Evolutionary conservation across 2,113 vertebrate species (phyloP).

Genomic region (Oreochromis aureus): DNA sequence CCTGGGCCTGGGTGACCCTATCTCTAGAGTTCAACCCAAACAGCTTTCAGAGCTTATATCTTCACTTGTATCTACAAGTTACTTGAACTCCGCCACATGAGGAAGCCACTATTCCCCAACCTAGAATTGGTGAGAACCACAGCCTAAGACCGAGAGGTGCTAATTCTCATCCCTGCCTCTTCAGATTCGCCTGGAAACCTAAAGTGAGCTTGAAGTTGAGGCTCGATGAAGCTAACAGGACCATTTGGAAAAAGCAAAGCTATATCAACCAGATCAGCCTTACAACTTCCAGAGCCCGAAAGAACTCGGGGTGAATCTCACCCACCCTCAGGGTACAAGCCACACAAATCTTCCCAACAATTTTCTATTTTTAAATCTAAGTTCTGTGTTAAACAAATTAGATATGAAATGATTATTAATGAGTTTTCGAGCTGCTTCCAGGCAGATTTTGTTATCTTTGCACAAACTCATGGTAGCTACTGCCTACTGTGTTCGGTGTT

Average conservation of each 20-base stretch:
- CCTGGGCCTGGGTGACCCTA: background rate
- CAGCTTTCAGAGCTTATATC: background rate
- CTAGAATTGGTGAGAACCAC: background rate
- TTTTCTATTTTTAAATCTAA: background rate
- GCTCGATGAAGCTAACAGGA: background rate
- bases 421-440: background rate
- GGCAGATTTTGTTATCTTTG: background rate
- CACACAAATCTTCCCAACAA: background rate
- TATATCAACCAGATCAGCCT: background rate
- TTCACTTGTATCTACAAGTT: background rate
- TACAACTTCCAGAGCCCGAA: background rate
- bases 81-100: background rate
- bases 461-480: background rate
- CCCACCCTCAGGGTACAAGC: background rate
- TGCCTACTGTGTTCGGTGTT: background rate
- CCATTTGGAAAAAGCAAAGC: background rate
- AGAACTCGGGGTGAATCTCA: background rate
- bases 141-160: background rate
- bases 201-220: background rate
- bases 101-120: background rate
- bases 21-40: background rate
- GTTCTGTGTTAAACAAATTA: background rate
- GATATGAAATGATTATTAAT: background rate
- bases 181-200: background rate
- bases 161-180: background rate